Evolutionary conservation across 64 coral and sea anemone species (phyloP).

Genomic region (Montipora capricornis): DNA sequence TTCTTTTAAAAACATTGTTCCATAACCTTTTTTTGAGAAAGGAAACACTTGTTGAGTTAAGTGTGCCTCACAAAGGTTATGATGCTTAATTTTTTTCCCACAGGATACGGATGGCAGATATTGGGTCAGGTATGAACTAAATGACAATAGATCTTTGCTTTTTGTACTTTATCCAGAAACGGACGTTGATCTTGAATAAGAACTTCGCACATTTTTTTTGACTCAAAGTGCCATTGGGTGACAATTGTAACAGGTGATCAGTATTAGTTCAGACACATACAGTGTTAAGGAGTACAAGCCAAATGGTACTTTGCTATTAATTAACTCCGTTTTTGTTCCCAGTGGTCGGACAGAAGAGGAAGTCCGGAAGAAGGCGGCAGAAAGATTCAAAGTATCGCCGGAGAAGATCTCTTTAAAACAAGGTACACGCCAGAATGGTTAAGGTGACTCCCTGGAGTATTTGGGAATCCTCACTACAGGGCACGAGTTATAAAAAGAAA

Average conservation of each 20-base stretch:
- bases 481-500: too few species aligned
- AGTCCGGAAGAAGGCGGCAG: constrained; percentile 87
- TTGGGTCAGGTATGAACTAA: constrained; percentile 78
- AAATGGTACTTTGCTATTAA: not conserved
- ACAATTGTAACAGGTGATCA: too few species aligned
- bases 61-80: too few species aligned
- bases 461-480: too few species aligned
- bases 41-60: too few species aligned
- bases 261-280: too few species aligned
- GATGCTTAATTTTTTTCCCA: too few species aligned
- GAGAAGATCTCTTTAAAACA: constrained; percentile 92
- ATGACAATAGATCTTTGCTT: not conserved
- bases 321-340: not conserved
- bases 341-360: constrained; percentile 91
- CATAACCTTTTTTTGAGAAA: not conserved
- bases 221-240: not conserved
- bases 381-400: constrained; percentile 83
- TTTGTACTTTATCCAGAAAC: too few species aligned
- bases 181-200: too few species aligned
- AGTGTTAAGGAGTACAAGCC: not conserved
- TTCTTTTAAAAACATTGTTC: not conserved
- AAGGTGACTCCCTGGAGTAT: too few species aligned
- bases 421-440: constrained; percentile 35
- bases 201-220: not conserved
- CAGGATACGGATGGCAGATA: constrained; percentile 96